Evolutionary conservation across 2,113 vertebrate species (phyloP).

Genomic region (Pavo muticus): DNA sequence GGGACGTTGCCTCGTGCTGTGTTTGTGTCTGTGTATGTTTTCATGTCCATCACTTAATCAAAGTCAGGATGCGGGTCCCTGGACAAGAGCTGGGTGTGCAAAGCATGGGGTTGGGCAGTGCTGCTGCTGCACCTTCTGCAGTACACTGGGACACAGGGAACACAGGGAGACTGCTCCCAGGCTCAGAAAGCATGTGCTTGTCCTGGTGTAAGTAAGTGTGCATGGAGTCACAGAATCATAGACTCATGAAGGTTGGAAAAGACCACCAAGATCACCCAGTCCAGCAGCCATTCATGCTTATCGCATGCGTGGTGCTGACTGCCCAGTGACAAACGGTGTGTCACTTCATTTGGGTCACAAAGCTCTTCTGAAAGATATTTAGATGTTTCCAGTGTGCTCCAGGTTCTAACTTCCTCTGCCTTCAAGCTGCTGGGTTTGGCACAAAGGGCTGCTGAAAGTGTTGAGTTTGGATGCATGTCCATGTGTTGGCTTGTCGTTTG

Average conservation of each 20-base stretch:
- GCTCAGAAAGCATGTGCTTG: not conserved
- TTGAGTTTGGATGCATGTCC: not conserved
- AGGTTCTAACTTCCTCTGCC: not conserved
- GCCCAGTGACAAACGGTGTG: not conserved
- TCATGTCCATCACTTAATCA: conserved; percentile 71
- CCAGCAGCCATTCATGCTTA: not conserved
- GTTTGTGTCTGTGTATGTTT: conserved; percentile 73
- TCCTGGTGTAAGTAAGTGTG: not conserved
- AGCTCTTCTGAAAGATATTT: not conserved
- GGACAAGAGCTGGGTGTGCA: conserved; percentile 48
- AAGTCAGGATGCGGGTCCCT: conserved; percentile 60
- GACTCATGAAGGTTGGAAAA: too few species aligned
- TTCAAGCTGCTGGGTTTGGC: not conserved
- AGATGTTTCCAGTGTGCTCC: not conserved
- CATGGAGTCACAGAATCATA: too few species aligned
- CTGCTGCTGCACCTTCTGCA: not conserved
- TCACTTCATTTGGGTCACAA: not conserved
- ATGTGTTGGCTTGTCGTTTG: not conserved
- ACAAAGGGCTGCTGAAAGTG: not conserved
- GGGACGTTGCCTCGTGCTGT: conserved; percentile 62
- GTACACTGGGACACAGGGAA: not conserved
- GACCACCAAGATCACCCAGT: too few species aligned
- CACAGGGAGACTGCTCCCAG: not conserved
- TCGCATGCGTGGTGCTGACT: fast-evolving
- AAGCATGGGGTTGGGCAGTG: not conserved